phyloP scores from a whole-genome alignment of 2,113 vertebrate species.

The Coptodon bakossiorum region DNA sequence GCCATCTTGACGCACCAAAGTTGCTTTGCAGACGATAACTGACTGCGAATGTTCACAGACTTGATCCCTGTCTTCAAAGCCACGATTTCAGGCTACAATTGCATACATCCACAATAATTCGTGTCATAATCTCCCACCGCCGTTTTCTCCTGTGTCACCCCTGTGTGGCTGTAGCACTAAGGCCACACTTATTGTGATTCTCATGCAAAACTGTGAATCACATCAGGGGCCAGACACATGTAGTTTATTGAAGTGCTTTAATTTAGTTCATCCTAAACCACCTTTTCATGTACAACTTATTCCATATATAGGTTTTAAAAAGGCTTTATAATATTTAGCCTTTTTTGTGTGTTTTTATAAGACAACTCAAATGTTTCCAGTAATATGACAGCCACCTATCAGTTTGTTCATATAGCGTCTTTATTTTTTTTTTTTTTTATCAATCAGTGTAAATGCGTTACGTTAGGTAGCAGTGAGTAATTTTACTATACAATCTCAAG shows the following conservation, averaged over 20 bases:
- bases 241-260: not conserved
- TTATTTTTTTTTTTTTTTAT: too few relatives aligned
- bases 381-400: not conserved
- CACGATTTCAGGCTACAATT: not conserved
- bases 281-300: not conserved
- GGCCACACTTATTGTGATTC: not conserved
- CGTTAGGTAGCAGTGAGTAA: not conserved
- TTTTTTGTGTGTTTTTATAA: not conserved
- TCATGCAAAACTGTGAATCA: not conserved
- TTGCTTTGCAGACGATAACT: not conserved
- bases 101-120: not conserved
- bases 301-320: not conserved
- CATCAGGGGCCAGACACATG: not conserved
- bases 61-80: not conserved
- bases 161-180: not conserved
- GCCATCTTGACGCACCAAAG: not conserved
- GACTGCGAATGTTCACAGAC: not conserved
- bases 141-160: not conserved
- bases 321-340: not conserved
- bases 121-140: not conserved
- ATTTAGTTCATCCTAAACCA: not conserved
- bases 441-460: not conserved
- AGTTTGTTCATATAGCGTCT: not conserved
- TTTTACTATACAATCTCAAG: not conserved
- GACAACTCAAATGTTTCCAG: not conserved